Evolutionary conservation across 2,113 vertebrate species (phyloP), one percentile per base, ranked within the genome.

Genomic region (Naja naja): DNA sequence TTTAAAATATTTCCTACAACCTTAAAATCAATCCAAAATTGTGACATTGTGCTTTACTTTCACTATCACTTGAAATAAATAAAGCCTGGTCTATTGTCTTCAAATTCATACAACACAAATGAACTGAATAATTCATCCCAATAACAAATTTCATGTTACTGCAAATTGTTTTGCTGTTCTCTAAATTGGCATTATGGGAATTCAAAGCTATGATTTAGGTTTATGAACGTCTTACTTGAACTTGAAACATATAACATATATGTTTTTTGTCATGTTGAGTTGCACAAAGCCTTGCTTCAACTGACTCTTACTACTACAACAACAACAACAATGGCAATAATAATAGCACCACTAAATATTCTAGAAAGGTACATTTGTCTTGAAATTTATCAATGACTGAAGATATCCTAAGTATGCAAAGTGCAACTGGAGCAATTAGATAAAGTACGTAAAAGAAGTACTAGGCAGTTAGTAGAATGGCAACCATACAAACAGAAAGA

Each of bases 41-140:
- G 90, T 94, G 49, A 58, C 58, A 93, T 20, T 88, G 94, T 16
- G 89, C 54, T 93, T 95, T 92, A 81, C 93, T 20, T 94, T 95
- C 93, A 69, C 92, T 30, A 93, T 92, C 39, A 58, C 47, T 95
- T 91, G 45, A 69, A 92, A 89, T 7, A 95, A 88, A 95, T 64
- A 93, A 94, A 81, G 55, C 64, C 45, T 45, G 16, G n/a, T 2
- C 4, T 22, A 20, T 85, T 55, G 94, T 87, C 91, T 55, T 58
- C 16, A 25, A 25, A 39, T 85, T 45, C 34, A 85, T 52, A 55
- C n/a, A 43, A 91, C 34, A 23, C 5, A 55, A 53, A 91, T 55
- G n/a, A 25, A 85, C 23, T 85, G 90, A 85, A 91, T 85, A 55
- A 55, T 91, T 43, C 34, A 81, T 90, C n/a, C 47, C 34, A 90